These are phyloP conservation scores for Caenorhabditis brenneri DNA, from an alignment of 1,140 invertebrate genomes.

Conservation along the genomic window DNA sequence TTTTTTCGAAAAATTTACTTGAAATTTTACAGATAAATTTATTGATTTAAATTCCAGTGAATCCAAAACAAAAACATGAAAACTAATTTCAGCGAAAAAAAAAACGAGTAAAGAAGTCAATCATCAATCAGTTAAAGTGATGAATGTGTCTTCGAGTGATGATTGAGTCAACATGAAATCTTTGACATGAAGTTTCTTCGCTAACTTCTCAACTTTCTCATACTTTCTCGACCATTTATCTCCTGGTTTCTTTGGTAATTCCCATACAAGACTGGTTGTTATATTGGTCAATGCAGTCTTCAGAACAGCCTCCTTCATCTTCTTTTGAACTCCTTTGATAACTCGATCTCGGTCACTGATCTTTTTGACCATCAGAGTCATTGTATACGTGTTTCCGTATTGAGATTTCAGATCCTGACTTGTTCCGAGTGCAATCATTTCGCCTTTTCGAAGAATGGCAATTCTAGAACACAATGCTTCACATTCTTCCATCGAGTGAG, in stretches of 20 bases:
- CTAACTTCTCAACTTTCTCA: slow-evolving; percentile 26
- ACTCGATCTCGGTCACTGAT: not conserved
- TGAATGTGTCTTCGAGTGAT: slow-evolving; percentile 42
- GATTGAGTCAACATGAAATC: slow-evolving; percentile 40
- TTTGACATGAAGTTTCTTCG: not conserved
- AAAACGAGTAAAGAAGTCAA: not conserved
- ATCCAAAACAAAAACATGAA: not conserved
- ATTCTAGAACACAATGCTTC: slow-evolving; percentile 63
- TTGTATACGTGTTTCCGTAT: slow-evolving; percentile 41
- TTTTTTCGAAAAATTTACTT: too few relatives aligned
- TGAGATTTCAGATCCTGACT: slow-evolving; percentile 55
- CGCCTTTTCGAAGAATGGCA: slow-evolving; percentile 71
- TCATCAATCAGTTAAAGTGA: slow-evolving; percentile 2
- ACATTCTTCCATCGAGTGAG: slow-evolving; percentile 69
- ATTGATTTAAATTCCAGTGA: not conserved
- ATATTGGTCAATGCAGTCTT: slow-evolving; percentile 12
- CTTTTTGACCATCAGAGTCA: not conserved
- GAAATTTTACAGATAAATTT: too few relatives aligned
- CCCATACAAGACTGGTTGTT: not conserved
- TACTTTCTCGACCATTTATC: slow-evolving; percentile 19
- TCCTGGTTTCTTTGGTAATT: not conserved
- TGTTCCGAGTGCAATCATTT: slow-evolving; percentile 54
- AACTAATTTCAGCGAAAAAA: too few relatives aligned
- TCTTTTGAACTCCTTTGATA: not conserved
- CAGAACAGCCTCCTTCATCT: not conserved